Conservation (phyloP, 2,113 vertebrate species). For the Eleginops maclovinus region DNA sequence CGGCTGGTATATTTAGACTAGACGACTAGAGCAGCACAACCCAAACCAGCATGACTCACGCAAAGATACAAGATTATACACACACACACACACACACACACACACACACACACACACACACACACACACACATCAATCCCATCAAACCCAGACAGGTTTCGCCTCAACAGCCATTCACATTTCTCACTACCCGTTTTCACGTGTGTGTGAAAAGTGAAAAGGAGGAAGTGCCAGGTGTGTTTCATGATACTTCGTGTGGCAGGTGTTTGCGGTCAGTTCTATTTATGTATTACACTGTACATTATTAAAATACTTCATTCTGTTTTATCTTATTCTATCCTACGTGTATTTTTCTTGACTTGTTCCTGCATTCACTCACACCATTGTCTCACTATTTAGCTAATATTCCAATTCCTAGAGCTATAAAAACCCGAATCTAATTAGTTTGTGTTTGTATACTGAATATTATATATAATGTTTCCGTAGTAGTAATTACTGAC, state of each 20-base stretch:
- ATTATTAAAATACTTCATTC: too few relatives aligned
- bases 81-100: conserved; percentile 50
- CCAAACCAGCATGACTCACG: conserved; percentile 75
- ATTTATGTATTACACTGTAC: not conserved
- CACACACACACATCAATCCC: conserved; percentile 44
- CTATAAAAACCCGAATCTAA: too few relatives aligned
- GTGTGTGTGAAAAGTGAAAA: conserved; percentile 5
- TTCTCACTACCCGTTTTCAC: conserved; percentile 69
- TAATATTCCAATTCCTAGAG: too few relatives aligned
- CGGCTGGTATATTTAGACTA: conserved; percentile 72
- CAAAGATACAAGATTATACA: conserved; percentile 44
- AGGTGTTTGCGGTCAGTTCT: conserved; percentile 52
- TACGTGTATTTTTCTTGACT: too few relatives aligned
- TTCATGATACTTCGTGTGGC: conserved; percentile 19
- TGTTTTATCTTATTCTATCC: too few relatives aligned
- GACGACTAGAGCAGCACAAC: conserved; percentile 47
- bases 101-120: conserved; percentile 53
- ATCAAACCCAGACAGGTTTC: conserved; percentile 42
- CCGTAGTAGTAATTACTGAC: not conserved
- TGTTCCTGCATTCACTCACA: too few relatives aligned
- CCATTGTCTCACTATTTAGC: too few relatives aligned
- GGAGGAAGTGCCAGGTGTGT: conserved; percentile 53
- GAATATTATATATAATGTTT: too few relatives aligned
- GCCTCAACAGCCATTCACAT: conserved; percentile 40
- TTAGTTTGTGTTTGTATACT: too few relatives aligned